Evolutionary conservation across 2,113 vertebrate species (phyloP).

Genomic region (Chaetorhynchus papuensis): DNA sequence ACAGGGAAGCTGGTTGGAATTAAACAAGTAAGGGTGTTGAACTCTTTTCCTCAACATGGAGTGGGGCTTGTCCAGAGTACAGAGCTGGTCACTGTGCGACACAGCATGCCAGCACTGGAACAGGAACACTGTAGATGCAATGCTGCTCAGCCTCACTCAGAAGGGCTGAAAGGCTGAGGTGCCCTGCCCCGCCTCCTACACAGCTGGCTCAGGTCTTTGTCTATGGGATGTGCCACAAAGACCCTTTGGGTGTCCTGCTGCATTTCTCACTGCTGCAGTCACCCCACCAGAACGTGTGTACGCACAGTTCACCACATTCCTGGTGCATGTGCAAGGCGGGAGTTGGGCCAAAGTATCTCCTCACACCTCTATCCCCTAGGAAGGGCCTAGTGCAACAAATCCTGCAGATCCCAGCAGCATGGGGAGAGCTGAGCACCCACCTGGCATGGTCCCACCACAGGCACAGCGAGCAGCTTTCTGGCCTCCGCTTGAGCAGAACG

Average conservation of each 20-base stretch:
- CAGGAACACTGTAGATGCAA: not conserved
- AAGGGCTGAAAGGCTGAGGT: not conserved
- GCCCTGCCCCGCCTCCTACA: not conserved
- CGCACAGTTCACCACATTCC: not conserved
- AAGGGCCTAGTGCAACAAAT: not conserved
- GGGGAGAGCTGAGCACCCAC: constrained; percentile 57
- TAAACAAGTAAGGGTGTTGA: not conserved
- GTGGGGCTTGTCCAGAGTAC: not conserved
- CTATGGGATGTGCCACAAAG: not conserved
- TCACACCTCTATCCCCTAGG: not conserved
- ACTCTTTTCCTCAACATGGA: not conserved
- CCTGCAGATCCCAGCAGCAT: not conserved
- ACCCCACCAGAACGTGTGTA: not conserved
- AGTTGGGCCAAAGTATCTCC: not conserved
- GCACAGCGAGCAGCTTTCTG: constrained; percentile 85
- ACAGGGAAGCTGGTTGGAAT: not conserved
- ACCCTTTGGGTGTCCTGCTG: not conserved
- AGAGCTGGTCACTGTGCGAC: not conserved
- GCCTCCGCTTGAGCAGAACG: constrained; percentile 91
- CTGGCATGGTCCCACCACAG: constrained; percentile 91
- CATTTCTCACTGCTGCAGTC: not conserved
- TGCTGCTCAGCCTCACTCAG: not conserved
- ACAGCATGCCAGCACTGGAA: not conserved
- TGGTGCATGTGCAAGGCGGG: not conserved
- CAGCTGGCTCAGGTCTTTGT: not conserved